Conservation (phyloP, 2,113 vertebrate species). For the Fregata magnificens region DNA sequence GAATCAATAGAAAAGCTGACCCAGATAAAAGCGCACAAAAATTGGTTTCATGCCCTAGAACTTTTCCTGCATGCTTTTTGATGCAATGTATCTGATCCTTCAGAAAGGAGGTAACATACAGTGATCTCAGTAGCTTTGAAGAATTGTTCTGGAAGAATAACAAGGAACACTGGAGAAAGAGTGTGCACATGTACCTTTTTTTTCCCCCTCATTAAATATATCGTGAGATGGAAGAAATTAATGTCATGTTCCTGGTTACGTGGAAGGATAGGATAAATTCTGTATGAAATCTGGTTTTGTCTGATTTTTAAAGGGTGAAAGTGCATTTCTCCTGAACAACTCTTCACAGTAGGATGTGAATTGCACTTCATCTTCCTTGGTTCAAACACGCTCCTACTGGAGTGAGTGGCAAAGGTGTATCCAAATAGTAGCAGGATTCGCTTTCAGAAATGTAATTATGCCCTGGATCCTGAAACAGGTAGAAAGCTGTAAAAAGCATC, state of each 20-base stretch:
- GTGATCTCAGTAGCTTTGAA: slow-evolving; percentile 59
- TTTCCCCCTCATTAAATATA: neutral
- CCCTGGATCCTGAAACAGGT: neutral
- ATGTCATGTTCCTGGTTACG: neutral
- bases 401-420: neutral
- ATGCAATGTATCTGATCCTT: slow-evolving; percentile 51
- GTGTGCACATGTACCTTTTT: neutral
- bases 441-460: neutral
- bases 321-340: neutral
- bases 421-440: neutral
- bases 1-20: slow-evolving; percentile 60
- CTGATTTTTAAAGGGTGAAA: slow-evolving; percentile 2
- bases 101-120: slow-evolving; percentile 29
- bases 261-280: neutral
- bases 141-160: slow-evolving; percentile 49
- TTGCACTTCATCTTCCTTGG: neutral
- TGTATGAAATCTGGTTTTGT: neutral
- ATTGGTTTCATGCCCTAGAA: slow-evolving; percentile 67
- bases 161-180: slow-evolving; percentile 3
- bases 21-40: slow-evolving; percentile 48
- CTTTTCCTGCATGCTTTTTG: slow-evolving; percentile 51
- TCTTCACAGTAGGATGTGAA: neutral
- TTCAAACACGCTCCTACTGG: neutral
- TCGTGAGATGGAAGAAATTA: neutral
- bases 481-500: neutral